Evolutionary conservation across 2,888 invertebrate genomes (phyloP), one percentile per base, ranked within the genome.

Genomic region (Leptopilina syphax): DNA sequence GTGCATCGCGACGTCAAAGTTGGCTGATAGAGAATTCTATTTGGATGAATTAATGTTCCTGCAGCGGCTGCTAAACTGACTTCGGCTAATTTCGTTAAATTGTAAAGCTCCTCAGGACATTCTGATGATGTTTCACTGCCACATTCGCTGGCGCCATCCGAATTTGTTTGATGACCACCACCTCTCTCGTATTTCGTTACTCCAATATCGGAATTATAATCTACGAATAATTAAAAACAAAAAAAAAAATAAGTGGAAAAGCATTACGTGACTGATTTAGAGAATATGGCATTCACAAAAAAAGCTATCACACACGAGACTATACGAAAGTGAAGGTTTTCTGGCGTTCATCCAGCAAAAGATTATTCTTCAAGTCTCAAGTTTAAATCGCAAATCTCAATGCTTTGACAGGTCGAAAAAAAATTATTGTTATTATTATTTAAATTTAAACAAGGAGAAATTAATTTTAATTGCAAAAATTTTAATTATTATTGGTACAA

Each of bases 81-180:
- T 92, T 96, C 95, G 9, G 96, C 96, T 86, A 96, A 92, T 91
- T 96, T 95, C 65, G 95, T 96, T 78, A 96, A 92, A 89, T 96
- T 96, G 92, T 95, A 96, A 27, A 96, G 93, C 87, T 96, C 95
- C 86, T 95, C 95, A 1, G 94, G 94, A 79, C 92, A 92, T 80
- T 92, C 91, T 47, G 91, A 91, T 7, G 91, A 91, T 27, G 91
- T 91, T 50, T 91, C 92, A 84, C 91, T 91, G 18, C 90, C 91
- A 83, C 91, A 92, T 70, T 92, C 92, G 83, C 91, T 91, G n/a
- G 90, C 92, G 8, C 91, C 92, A 83, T 92, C 92, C 65, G 91
- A 91, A 3, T 90, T 91, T 80, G 90, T 88, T 80, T 91, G 91
- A 66, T 87, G 88, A 50, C 89, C 86, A 68, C 88, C 87, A 82